Conservation (phyloP, 2,797 vertebrate genomes). For the Cyclura pinguis region DNA sequence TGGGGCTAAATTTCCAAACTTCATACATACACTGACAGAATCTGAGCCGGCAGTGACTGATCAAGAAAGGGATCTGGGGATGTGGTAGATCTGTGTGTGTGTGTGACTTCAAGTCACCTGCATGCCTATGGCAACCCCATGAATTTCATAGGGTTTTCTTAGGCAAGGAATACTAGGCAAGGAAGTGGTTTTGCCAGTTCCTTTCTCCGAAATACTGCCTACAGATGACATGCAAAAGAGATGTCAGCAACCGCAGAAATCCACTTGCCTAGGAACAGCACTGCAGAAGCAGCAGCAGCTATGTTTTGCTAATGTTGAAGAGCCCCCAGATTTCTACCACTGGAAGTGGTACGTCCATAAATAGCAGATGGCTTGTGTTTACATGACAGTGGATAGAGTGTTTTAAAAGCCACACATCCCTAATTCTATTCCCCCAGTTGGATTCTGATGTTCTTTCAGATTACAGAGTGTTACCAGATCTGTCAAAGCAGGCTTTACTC, state of each 20-base stretch:
- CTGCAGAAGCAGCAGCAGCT: slow-evolving; percentile 21
- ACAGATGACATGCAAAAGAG: background rate
- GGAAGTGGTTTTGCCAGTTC: too few species aligned
- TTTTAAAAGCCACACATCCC: slow-evolving; percentile 80
- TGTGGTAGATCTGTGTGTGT: too few species aligned
- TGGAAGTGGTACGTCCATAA: slow-evolving; percentile 80
- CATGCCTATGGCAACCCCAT: too few species aligned
- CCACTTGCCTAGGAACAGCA: slow-evolving; percentile 40
- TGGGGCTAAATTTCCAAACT: too few species aligned
- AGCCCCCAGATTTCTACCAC: slow-evolving; percentile 64
- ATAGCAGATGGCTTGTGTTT: slow-evolving; percentile 80
- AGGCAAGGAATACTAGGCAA: too few species aligned
- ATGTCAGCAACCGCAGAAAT: background rate
- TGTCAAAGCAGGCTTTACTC: slow-evolving; percentile 70
- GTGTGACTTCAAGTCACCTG: too few species aligned
- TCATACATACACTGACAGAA: too few species aligned
- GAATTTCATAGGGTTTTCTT: too few species aligned
- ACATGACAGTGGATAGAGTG: slow-evolving; percentile 76
- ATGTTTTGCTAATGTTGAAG: slow-evolving; percentile 60
- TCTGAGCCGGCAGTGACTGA: too few species aligned
- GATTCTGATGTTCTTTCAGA: slow-evolving; percentile 77
- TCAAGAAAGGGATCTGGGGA: too few species aligned
- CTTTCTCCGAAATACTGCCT: too few species aligned
- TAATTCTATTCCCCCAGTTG: slow-evolving; percentile 79
- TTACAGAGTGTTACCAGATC: slow-evolving; percentile 75